phyloP scores from a whole-genome alignment of 2,888 invertebrate species.

The Thysanoteuthis rhombus region DNA sequence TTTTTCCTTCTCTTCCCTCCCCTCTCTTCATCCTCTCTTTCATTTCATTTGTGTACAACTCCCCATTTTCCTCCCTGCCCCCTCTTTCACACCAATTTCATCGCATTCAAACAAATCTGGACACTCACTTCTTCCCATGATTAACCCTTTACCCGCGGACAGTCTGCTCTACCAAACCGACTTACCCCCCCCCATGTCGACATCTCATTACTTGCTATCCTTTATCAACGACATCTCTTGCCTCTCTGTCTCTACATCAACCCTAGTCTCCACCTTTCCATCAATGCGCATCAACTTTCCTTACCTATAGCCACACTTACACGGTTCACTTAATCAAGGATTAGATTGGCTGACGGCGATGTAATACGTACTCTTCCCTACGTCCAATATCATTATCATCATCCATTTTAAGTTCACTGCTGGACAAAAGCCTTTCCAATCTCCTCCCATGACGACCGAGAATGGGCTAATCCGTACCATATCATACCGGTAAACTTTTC shows the following conservation, averaged over 20 bases:
- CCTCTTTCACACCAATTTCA: not conserved
- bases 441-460: no score
- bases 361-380: not conserved
- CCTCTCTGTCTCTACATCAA: not conserved
- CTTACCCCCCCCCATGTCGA: not conserved
- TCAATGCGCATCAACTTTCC: not conserved
- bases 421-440: no score
- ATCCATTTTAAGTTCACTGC: no score
- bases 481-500: no score
- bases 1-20: no score
- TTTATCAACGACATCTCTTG: not conserved
- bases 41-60: no score
- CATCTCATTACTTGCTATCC: not conserved
- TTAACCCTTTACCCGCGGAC: not conserved
- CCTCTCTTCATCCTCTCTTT: no score
- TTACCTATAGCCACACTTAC: not conserved
- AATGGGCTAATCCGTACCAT: no score
- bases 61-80: not conserved
- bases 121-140: not conserved
- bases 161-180: not conserved
- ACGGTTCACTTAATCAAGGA: not conserved
- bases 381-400: no score
- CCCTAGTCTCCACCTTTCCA: not conserved
- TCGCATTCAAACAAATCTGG: not conserved
- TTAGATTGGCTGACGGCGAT: not conserved